Evolutionary conservation across 2,797 vertebrate genomes (phyloP).

Genomic region (Ateles fusciceps): DNA sequence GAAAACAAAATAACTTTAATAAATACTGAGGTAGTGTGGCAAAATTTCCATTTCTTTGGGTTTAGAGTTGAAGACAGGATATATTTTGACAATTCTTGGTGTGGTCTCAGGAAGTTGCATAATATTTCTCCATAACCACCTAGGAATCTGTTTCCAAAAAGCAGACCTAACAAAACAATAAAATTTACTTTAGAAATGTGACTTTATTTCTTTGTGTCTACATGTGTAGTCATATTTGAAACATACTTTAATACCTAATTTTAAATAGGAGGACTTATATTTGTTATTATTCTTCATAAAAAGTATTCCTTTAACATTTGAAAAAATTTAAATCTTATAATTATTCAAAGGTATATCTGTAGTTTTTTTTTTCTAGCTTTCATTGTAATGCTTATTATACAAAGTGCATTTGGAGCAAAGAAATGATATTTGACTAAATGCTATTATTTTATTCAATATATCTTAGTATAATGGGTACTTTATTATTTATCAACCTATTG

Average conservation of each 20-base stretch:
- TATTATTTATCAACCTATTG: slow-evolving; percentile 14
- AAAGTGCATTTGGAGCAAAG: neutral
- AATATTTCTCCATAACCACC: neutral
- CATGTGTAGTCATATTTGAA: neutral
- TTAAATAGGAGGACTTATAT: neutral
- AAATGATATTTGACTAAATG: neutral
- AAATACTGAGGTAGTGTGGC: neutral
- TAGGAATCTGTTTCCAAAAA: slow-evolving; percentile 1
- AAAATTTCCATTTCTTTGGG: neutral
- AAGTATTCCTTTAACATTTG: no score
- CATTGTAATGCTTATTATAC: neutral
- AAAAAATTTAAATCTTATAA: no score
- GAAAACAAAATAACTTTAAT: slow-evolving; percentile 19
- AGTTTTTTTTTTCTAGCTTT: no score
- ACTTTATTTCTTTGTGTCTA: neutral
- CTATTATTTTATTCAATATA: neutral
- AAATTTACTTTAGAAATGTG: slow-evolving; percentile 21
- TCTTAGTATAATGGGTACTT: neutral
- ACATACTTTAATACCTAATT: neutral
- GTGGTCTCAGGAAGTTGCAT: neutral
- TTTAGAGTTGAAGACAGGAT: neutral
- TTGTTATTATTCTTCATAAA: no score
- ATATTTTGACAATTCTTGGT: slow-evolving; percentile 32
- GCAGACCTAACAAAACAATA: neutral
- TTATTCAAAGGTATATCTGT: no score